Evolutionary conservation across 1,140 invertebrate genomes (phyloP), one percentile per base, ranked within the genome.

Genomic region (Microplitis demolitor): DNA sequence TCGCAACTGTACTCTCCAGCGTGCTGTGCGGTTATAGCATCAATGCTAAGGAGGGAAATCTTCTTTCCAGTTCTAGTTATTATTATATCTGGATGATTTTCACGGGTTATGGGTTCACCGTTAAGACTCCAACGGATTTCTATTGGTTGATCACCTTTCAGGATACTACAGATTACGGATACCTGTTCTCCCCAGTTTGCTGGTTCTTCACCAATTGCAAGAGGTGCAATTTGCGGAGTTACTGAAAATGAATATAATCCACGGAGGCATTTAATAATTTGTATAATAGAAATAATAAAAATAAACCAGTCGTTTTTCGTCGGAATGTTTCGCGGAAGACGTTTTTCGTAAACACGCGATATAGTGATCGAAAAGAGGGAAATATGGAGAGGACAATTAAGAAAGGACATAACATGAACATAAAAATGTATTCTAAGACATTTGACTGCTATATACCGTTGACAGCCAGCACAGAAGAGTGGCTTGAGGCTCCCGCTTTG

Each of bases 21-120:
- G 51, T 89, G 88, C 76, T 89, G 87, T 56, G 88, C 87, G 76
- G 84, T 88, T 75, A 90, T 89, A n/a, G 87, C 86, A 78, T 88
- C 88, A 76, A 90, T 90, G 64, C 87, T 89, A 63, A 90, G 84
- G 74, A 93, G 88, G 74, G 92, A 94, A 60, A 90, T 88, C 82
- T 91, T 88, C 89, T 94, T 90, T 79, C 94, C 88, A 82, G 88
- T 90, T 90, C 94, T 89, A 67, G 89, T 86, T 77, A 94, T 87
- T 81, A 88, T 88, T 80, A 97, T 87, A 76, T 93, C 91, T 64
- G 91, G 89, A 83, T 90, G 89, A 13, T 88, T 88, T 50, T 67
- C 71, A 64, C 64, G 72, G 66, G 89, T 89, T 74, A 90, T 88
- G 66, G 89, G 87, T 74, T 89, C 88, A 69, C 90, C 91, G 83